These are phyloP conservation scores for Tetragonula carbonaria DNA, from an alignment of 2,888 invertebrate genomes.

Conservation along the genomic window DNA sequence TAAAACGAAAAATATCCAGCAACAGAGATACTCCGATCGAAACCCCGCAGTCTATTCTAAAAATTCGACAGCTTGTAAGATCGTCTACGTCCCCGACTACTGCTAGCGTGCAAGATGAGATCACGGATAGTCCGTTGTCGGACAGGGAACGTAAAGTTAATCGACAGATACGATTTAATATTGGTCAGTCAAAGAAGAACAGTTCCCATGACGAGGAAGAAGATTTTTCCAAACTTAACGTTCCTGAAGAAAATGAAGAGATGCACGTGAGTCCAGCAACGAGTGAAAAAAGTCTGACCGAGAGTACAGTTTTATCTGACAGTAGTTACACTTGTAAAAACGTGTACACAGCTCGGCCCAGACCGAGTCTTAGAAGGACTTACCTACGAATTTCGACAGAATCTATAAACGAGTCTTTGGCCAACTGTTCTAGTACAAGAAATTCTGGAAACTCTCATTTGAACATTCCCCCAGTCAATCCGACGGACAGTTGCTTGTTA, in stretches of 20 bases:
- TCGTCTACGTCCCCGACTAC: conserved; percentile 72
- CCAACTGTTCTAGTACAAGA: conserved; percentile 17
- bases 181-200: conserved; percentile 60
- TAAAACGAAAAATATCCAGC: conserved; percentile 72
- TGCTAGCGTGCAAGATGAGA: background rate
- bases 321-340: conserved; percentile 56
- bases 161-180: conserved; percentile 80
- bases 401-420: conserved; percentile 42
- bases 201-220: conserved; percentile 39
- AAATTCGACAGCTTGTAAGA: conserved; percentile 79
- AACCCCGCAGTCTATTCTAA: conserved; percentile 81
- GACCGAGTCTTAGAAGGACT: conserved; percentile 76
- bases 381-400: conserved; percentile 47
- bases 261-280: conserved; percentile 66
- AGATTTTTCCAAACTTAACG: conserved; percentile 22
- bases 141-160: conserved; percentile 51
- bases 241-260: conserved; percentile 54
- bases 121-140: background rate
- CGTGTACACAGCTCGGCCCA: conserved; percentile 72
- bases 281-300: conserved; percentile 62
- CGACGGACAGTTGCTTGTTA: background rate
- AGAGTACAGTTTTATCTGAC: conserved; percentile 69
- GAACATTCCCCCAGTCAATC: background rate
- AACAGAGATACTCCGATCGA: conserved; percentile 54
- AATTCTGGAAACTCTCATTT: background rate